phyloP scores from a whole-genome alignment of 2,113 vertebrate species.

The Paracyprichromis sp. region DNA sequence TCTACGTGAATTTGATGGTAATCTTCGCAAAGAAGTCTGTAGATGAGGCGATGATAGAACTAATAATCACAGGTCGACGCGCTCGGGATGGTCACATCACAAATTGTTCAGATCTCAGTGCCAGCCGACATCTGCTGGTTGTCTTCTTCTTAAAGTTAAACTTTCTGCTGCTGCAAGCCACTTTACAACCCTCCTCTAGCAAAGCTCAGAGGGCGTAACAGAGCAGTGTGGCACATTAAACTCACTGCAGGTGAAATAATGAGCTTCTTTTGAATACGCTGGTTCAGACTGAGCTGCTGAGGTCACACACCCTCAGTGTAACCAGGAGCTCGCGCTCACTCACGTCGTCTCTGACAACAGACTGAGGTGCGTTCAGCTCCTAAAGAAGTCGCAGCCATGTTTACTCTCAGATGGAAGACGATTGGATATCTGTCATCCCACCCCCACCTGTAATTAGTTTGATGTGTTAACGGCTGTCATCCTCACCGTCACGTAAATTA shows the following conservation, averaged over 20 bases:
- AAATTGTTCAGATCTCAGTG: neutral
- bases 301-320: neutral
- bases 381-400: neutral
- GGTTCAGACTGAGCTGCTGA: neutral
- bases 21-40: neutral
- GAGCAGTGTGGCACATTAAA: neutral
- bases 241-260: neutral
- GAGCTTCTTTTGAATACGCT: neutral
- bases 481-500: neutral
- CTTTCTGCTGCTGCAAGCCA: neutral
- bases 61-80: neutral
- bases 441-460: constrained; percentile 33
- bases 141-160: neutral
- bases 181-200: neutral
- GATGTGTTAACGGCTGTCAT: constrained; percentile 21
- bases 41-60: neutral
- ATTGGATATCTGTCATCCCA: neutral
- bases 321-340: neutral
- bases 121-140: neutral
- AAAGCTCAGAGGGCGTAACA: neutral
- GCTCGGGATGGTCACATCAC: neutral
- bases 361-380: neutral
- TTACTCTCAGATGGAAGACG: neutral
- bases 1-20: neutral
- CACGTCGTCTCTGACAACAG: neutral